phyloP scores from a whole-genome alignment of 2,113 vertebrate species.

The Macrotus californicus region DNA sequence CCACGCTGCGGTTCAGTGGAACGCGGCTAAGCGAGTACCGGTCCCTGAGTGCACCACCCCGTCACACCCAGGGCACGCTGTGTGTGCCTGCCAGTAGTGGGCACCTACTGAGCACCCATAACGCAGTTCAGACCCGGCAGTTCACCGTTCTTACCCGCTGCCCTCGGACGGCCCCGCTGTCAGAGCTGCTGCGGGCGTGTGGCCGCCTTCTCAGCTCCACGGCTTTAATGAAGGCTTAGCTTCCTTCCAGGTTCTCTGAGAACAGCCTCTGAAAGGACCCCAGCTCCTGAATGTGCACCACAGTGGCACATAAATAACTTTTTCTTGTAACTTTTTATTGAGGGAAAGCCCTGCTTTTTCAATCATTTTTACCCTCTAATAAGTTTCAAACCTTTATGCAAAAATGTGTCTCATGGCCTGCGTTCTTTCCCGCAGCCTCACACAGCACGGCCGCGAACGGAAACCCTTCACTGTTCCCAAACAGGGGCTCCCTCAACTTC shows the following conservation, averaged over 20 bases:
- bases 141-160: background rate
- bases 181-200: background rate
- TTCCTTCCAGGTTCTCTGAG: background rate
- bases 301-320: slow-evolving; percentile 14
- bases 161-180: background rate
- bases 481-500: background rate
- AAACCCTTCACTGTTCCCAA: background rate
- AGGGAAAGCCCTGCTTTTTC: background rate
- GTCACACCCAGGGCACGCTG: background rate
- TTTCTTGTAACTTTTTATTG: background rate
- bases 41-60: background rate
- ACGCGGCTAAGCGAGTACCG: background rate
- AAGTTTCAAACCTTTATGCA: slow-evolving; percentile 46
- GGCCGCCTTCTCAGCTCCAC: background rate
- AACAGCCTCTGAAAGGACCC: background rate
- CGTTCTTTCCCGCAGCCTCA: background rate
- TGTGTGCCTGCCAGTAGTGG: background rate
- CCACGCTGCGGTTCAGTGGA: background rate
- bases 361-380: slow-evolving; percentile 43
- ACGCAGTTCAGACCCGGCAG: background rate
- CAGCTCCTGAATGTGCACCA: background rate
- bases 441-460: background rate
- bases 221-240: background rate
- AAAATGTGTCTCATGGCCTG: slow-evolving; percentile 38
- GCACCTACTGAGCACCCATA: background rate